Conservation (phyloP, 2,113 vertebrate species). For the Theristicus caerulescens region DNA sequence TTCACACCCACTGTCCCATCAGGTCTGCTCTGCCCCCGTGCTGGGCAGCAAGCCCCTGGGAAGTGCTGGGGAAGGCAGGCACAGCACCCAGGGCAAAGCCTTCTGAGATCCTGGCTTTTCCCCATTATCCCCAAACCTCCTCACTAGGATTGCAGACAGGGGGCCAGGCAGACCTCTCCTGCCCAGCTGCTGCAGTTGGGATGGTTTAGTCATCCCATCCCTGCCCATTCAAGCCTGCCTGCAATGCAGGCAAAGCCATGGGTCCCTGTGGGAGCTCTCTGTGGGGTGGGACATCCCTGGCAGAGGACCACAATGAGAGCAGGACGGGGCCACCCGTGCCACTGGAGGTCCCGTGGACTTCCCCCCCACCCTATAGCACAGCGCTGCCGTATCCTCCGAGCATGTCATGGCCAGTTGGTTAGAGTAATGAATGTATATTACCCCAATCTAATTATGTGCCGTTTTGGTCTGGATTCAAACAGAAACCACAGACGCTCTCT, state of each 20-base stretch:
- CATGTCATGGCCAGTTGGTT: background rate
- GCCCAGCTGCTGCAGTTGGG: accelerated
- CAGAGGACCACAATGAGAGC: background rate
- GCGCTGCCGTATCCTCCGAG: accelerated
- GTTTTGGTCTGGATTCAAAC: background rate
- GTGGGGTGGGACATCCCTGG: background rate
- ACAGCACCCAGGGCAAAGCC: background rate
- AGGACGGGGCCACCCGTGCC: background rate
- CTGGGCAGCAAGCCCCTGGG: background rate
- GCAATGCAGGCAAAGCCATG: background rate
- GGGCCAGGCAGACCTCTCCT: background rate
- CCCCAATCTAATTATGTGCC: background rate
- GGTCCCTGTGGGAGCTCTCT: background rate
- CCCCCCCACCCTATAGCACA: accelerated
- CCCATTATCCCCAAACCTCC: background rate
- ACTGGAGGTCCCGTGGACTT: background rate
- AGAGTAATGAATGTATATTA: background rate
- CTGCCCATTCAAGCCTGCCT: background rate
- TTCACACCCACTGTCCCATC: accelerated
- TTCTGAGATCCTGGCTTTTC: background rate
- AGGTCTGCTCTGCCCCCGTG: accelerated
- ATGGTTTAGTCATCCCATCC: background rate
- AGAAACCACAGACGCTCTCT: background rate
- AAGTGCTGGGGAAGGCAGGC: background rate
- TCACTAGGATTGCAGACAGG: background rate